Evolutionary conservation across 2,888 invertebrate genomes (phyloP), one percentile per base, ranked within the genome.

Genomic region (Lasioglossum lativentre): DNA sequence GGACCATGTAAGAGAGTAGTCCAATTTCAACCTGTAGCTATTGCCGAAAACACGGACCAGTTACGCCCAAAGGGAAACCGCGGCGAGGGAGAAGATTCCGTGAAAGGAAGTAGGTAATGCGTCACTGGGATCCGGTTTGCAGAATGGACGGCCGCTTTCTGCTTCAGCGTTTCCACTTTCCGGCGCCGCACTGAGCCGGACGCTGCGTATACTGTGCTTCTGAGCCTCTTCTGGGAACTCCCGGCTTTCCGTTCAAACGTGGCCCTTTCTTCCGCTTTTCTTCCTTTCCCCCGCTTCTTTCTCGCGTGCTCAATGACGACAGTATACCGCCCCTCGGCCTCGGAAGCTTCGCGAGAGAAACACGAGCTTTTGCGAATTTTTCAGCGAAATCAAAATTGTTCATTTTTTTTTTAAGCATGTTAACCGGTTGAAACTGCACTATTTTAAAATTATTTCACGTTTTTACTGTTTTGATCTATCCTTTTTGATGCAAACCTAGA

Each of bases 21-120:
- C 52, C 19, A 40, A 14, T 34, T 40, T 52, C 38, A 52, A 68
- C 75, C 73, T 42, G 38, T 45, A 19, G 47, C 27, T n/a, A 47
- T 80, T 23, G 66, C 34, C 27, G 66, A 56, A 42, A 80, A 59
- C 75, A 38, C 38, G 56, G 34, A 34, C 30, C 42, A 30, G 70
- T 66, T 66, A 38, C 42, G 75, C 19, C 45, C 40, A 82, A 77
- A 70, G 38, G 19, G 23, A 34, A 34, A 66, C 66, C 66, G 66
- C 66, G 45, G 12, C 47, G 68, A 66, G 73, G 42, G 56, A 56
- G 73, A 52, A 71, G 75, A 79, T 42, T 45, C 63, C 63, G n/a
- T 27, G 79, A 38, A 66, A 71, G 79, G 56, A 75, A 78, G 77
- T 68, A 59, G 74, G 52, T 78, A 71, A 78, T 59, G 71, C 42